Conservation (phyloP, 2,888 invertebrate species). For the Dicycla oo region DNA sequence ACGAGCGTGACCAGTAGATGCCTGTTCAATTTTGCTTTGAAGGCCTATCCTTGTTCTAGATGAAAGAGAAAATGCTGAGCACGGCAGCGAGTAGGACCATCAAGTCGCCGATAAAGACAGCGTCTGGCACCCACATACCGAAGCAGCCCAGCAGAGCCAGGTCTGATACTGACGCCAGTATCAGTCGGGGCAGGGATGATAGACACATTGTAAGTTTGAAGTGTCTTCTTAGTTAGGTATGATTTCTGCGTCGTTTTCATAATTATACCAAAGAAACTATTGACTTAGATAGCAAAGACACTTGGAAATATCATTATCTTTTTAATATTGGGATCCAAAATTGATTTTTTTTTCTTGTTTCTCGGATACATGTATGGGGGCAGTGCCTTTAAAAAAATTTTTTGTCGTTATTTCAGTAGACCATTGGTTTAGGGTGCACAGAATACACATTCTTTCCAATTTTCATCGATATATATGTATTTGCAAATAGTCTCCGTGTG, state of each 20-base stretch:
- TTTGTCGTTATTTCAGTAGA: too few species aligned
- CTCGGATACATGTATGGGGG: too few species aligned
- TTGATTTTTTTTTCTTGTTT: too few species aligned
- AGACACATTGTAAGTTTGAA: slow-evolving; percentile 69
- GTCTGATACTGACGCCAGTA: slow-evolving; percentile 64
- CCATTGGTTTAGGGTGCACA: too few species aligned
- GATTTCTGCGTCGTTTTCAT: too few species aligned
- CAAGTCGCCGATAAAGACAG: slow-evolving; percentile 81
- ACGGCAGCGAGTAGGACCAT: slow-evolving; percentile 77
- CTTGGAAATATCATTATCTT: background rate
- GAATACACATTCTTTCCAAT: too few species aligned
- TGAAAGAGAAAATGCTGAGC: slow-evolving; percentile 86
- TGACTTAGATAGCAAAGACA: background rate
- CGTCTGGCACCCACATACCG: slow-evolving; percentile 63
- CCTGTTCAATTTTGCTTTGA: background rate
- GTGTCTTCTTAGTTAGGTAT: background rate
- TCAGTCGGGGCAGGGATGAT: slow-evolving; percentile 67
- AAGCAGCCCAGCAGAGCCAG: slow-evolving; percentile 71
- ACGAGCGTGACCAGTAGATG: background rate
- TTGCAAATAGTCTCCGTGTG: too few species aligned
- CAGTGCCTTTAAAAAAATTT: too few species aligned
- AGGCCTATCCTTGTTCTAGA: slow-evolving; percentile 69
- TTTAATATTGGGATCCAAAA: background rate
- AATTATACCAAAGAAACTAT: background rate
- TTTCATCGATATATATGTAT: too few species aligned